Evolutionary conservation across 2,888 invertebrate species (phyloP), one percentile per base, ranked within the genome.

Genomic region (Epiblema foenella): DNA sequence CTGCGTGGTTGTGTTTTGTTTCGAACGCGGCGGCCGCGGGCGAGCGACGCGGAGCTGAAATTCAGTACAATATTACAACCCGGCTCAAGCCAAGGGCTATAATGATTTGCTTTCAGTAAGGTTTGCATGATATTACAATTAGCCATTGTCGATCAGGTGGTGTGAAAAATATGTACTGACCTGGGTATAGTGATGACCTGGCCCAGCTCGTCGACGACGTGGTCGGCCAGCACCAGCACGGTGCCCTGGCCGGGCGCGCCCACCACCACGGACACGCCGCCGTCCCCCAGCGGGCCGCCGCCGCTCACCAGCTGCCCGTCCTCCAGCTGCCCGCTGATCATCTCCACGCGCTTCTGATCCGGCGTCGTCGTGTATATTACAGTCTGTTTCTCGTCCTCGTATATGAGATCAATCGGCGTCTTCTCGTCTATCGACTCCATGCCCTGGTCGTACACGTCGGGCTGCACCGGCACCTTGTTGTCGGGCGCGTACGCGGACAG

Each of bases 331-430:
- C 96, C 95, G 76, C 96, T 96, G 84, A 96, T 96, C 89, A 97
- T 96, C 90, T 97, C 97, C 57, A 97, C 95, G 58, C 96, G 95
- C 86, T 97, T 97, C 83, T 97, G 96, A 83, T 97, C 97, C 71
- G 96, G 96, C 12, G 95, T 95, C 73, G 96, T 96, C 65, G 97
- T 97, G 81, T 97, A 97, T 85, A 97, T 97, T 73, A 97, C 97
- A 2, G 97, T 97, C 85, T 97, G 97, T 84, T 96, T 97, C 59
- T 97, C 97, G 81, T 97, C 97, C 83, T 97, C 97, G 88, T 97
- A 97, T 81, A 97, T 97, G 81, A 97, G 92, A 87, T 97, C 97
- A 85, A 97, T 97, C 78, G 97, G 96, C 65, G 94, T 96, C 83
- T 96, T 96, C 86, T 95, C 95, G 80, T 96, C 95, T 39, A 94